These are phyloP conservation scores for Netelia virgata DNA, from an alignment of 2,888 invertebrate species.

Conservation along the genomic window DNA sequence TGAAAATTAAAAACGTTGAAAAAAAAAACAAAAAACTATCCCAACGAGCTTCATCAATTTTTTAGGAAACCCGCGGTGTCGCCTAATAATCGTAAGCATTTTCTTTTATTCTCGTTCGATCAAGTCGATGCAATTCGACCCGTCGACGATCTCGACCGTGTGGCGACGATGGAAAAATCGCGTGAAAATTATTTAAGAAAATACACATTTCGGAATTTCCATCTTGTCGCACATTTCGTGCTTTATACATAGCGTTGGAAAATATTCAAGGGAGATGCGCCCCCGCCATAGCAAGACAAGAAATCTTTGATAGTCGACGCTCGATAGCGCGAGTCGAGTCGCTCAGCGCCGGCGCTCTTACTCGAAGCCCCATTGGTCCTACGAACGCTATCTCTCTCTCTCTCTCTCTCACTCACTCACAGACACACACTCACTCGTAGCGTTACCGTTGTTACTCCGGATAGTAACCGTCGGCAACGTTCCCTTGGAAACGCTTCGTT, in stretches of 20 bases:
- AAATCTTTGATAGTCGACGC: constrained; percentile 82
- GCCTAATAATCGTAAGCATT: too few relatives aligned
- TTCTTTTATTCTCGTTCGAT: too few relatives aligned
- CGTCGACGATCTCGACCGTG: too few relatives aligned
- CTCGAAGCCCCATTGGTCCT: constrained; percentile 79
- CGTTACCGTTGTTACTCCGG: constrained; percentile 72
- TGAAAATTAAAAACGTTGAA: background rate
- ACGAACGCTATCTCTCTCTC: constrained; percentile 74
- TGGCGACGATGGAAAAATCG: too few relatives aligned
- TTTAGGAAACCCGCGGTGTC: too few relatives aligned
- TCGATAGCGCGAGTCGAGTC: constrained; percentile 78
- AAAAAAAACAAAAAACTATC: too few relatives aligned
- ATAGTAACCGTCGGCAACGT: constrained; percentile 78
- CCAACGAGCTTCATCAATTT: too few relatives aligned
- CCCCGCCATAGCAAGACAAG: constrained; percentile 80
- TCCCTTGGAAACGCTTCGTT: constrained; percentile 83
- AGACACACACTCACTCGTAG: background rate
- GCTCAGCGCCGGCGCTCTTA: constrained; percentile 81
- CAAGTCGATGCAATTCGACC: too few relatives aligned
- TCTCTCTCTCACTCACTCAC: background rate
- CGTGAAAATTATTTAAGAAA: too few relatives aligned
- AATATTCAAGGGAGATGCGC: constrained; percentile 67
- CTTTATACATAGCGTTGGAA: constrained; percentile 22
- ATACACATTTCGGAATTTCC: background rate
- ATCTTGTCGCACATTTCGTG: background rate